A percentile compares a stretch with the other conserved stretches of the same genome.
phyloP scores from a whole-genome alignment of 2,797 vertebrate species.

The Smutsia gigantea region DNA sequence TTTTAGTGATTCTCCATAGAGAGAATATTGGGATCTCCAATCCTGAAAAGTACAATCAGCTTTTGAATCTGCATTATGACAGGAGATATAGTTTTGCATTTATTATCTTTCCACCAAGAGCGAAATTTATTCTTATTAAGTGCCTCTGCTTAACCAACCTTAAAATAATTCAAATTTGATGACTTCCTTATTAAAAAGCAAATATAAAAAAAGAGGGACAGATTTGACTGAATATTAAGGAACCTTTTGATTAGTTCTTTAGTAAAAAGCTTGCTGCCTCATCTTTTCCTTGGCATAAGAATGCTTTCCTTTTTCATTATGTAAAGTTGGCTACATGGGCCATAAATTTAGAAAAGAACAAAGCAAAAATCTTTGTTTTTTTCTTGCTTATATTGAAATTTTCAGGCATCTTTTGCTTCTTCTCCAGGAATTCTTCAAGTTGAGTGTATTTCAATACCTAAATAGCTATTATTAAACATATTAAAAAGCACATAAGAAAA shows the following conservation, averaged over 20 bases:
- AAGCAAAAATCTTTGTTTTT: not conserved
- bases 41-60: conserved; percentile 48
- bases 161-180: conserved; percentile 69
- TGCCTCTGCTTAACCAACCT: conserved; percentile 47
- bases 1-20: not conserved
- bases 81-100: not conserved
- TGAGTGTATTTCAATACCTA: not conserved
- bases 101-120: conserved; percentile 43
- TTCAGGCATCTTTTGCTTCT: not conserved
- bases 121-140: conserved; percentile 55
- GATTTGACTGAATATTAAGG: conserved; percentile 29
- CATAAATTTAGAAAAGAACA: not conserved
- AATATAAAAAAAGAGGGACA: conserved; percentile 23
- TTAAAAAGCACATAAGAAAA: not conserved
- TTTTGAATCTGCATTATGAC: conserved; percentile 12
- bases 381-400: not conserved
- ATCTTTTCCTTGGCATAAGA: not conserved
- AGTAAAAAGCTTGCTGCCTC: not conserved
- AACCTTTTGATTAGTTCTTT: conserved; percentile 41
- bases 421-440: not conserved
- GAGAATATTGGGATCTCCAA: not conserved
- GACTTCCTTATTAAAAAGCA: conserved; percentile 49
- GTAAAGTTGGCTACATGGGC: not conserved
- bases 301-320: not conserved
- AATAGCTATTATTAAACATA: not conserved